These are phyloP conservation scores for Trachelipus rathkii DNA, from an alignment of 1,140 invertebrate genomes.

Conservation along the genomic window DNA sequence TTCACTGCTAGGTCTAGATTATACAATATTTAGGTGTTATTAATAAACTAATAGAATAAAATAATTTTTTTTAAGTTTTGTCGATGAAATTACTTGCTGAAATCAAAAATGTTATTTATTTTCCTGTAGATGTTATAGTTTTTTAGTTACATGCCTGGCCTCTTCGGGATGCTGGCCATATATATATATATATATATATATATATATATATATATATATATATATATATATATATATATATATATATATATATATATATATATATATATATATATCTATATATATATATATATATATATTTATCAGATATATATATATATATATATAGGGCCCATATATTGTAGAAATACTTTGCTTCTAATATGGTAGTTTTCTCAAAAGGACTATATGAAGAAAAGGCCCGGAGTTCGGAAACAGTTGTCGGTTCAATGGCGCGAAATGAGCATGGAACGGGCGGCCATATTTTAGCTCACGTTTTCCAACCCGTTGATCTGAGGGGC, in stretches of 20 bases:
- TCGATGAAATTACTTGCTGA: no score
- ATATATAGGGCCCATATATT: neutral
- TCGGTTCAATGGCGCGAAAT: neutral
- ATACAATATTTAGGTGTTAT: no score
- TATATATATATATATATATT: neutral
- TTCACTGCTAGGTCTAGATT: no score
- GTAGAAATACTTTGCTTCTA: neutral
- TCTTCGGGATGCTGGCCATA: no score
- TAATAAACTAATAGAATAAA: no score
- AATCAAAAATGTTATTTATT: no score
- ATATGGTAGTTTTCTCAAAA: neutral
- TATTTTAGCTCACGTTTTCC: neutral
- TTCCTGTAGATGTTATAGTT: no score
- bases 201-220: conserved; percentile 6
- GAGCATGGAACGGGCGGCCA: neutral
- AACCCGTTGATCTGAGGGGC: neutral
- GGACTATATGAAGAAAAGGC: neutral
- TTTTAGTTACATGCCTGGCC: no score
- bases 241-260: conserved; percentile 4
- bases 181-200: conserved; percentile 12
- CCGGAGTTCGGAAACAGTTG: neutral
- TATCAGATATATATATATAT: conserved; percentile 13
- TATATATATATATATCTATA: conserved; percentile 6
- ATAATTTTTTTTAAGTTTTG: no score
- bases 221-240: neutral